Conservation (phyloP, 2,888 invertebrate genomes). For the Heteromyza rotundicornis region DNA sequence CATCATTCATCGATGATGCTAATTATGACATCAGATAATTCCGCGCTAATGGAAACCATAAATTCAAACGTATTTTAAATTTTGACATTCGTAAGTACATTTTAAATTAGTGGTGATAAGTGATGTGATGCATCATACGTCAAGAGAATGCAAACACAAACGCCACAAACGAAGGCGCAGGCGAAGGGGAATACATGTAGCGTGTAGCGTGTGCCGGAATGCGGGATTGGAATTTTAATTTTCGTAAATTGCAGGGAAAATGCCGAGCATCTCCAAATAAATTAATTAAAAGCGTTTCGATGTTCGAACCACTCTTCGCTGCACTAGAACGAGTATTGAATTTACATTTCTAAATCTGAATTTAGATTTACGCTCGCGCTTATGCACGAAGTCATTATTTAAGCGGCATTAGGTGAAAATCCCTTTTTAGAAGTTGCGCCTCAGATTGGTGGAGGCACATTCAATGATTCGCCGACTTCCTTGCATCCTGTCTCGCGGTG, state of each 20-base stretch:
- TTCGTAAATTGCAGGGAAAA: not conserved
- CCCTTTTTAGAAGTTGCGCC: conserved; percentile 22
- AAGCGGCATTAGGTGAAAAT: conserved; percentile 42
- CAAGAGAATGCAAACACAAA: not conserved
- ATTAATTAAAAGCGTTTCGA: not conserved
- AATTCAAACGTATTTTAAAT: conserved; percentile 7
- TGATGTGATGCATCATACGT: conserved; percentile 1
- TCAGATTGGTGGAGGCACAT: not conserved
- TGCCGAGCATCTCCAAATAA: not conserved
- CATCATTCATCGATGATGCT: conserved; percentile 1
- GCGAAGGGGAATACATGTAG: not conserved
- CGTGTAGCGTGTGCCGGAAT: not conserved
- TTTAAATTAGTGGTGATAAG: conserved; percentile 14
- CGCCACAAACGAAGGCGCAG: not conserved
- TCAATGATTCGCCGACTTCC: not conserved
- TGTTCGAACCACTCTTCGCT: too few species aligned
- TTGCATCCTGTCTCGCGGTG: not conserved
- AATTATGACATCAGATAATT: conserved; percentile 13
- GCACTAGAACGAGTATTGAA: conserved; percentile 34
- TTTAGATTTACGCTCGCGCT: conserved; percentile 35
- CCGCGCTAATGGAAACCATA: conserved; percentile 8
- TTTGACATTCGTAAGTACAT: conserved; percentile 12
- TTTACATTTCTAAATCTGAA: conserved; percentile 39
- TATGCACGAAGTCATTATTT: conserved; percentile 40
- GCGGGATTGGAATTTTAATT: not conserved